These are phyloP conservation scores for Phocides pigmalion DNA, from an alignment of 1,140 invertebrate species.

Conservation along the genomic window DNA sequence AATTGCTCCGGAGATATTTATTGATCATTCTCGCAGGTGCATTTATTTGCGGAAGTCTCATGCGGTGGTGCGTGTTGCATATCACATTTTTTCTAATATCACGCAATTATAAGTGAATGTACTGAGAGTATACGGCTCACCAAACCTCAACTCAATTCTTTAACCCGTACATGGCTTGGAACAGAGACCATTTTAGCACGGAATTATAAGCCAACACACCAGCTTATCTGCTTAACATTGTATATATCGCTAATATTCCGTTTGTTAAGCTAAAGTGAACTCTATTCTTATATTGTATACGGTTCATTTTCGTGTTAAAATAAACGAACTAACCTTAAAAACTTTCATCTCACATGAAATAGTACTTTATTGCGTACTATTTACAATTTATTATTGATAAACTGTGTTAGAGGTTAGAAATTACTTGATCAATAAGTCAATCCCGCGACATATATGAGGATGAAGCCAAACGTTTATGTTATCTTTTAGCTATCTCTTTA, in stretches of 20 bases:
- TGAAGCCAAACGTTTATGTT: not conserved
- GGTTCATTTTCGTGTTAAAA: slow-evolving; percentile 3
- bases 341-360: slow-evolving; percentile 10
- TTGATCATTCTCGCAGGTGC: slow-evolving; percentile 28
- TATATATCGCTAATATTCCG: slow-evolving; percentile 9
- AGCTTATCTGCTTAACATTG: slow-evolving; percentile 24
- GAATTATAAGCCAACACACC: not conserved
- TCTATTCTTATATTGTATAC: not conserved
- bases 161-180: slow-evolving; percentile 2
- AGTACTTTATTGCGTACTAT: slow-evolving; percentile 9
- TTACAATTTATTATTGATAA: slow-evolving; percentile 19
- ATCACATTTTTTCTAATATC: slow-evolving; percentile 36
- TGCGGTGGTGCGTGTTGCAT: slow-evolving; percentile 28
- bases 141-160: not conserved
- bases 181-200: not conserved
- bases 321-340: not conserved
- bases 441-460: slow-evolving; percentile 14
- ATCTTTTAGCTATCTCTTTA: not conserved
- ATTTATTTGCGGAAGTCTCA: slow-evolving; percentile 28
- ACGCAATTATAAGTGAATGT: slow-evolving; percentile 37
- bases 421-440: slow-evolving; percentile 2
- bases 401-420: slow-evolving; percentile 14
- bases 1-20: slow-evolving; percentile 26
- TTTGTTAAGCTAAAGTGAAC: not conserved
- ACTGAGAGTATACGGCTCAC: slow-evolving; percentile 17